Evolutionary conservation across 2,797 vertebrate species (phyloP).

Genomic region (Tokudaia tokunoshimensis): DNA sequence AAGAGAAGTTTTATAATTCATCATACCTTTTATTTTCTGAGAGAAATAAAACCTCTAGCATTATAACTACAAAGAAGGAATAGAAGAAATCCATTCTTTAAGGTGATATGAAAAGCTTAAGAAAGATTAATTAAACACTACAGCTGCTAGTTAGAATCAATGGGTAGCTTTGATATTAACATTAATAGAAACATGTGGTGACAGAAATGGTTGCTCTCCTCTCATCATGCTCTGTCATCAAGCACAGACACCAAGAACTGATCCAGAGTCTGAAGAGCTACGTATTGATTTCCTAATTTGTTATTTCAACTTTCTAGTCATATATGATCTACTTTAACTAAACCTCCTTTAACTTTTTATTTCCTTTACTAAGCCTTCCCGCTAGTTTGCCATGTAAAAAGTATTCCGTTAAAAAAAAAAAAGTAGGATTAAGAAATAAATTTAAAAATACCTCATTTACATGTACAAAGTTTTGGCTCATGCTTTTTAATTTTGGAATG

Average conservation of each 20-base stretch:
- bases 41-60: neutral
- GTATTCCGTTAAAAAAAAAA: neutral
- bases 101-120: conserved; percentile 45
- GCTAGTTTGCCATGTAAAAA: conserved; percentile 36
- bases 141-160: conserved; percentile 18
- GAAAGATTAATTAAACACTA: conserved; percentile 19
- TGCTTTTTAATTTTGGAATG: conserved; percentile 40
- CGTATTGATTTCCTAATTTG: neutral
- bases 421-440: conserved; percentile 41
- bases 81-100: neutral
- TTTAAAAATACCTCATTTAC: conserved; percentile 56
- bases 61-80: neutral
- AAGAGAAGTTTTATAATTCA: neutral
- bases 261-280: neutral
- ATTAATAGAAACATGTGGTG: neutral
- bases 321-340: conserved; percentile 40
- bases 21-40: neutral
- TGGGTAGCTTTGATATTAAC: conserved; percentile 5
- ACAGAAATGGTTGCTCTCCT: neutral
- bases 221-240: neutral
- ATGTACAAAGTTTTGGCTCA: conserved; percentile 33
- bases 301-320: conserved; percentile 17
- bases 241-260: conserved; percentile 5
- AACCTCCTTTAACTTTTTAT: conserved; percentile 20
- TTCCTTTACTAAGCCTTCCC: neutral